These are phyloP conservation scores for Drosophila burlai DNA, from an alignment of 1,140 invertebrate genomes.

Conservation along the genomic window DNA sequence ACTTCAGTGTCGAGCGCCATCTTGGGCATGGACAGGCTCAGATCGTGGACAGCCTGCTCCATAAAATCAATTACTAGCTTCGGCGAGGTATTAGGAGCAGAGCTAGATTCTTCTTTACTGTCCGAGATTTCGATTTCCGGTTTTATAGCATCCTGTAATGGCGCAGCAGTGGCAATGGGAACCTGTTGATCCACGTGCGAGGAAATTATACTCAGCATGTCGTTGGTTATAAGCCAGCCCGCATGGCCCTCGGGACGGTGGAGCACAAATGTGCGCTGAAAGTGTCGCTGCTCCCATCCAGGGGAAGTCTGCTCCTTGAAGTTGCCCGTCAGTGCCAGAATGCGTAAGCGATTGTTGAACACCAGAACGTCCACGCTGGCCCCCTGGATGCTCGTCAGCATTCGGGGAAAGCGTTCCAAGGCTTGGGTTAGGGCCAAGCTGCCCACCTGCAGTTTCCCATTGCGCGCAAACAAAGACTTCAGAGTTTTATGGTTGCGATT, in stretches of 20 bases:
- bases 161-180: too few relatives aligned
- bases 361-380: slow-evolving; percentile 6
- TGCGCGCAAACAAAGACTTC: slow-evolving; percentile 17
- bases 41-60: slow-evolving; percentile 15
- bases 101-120: not conserved
- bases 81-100: not conserved
- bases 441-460: slow-evolving; percentile 30
- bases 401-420: slow-evolving; percentile 26
- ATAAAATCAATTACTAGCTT: not conserved
- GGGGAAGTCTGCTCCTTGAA: slow-evolving; percentile 1
- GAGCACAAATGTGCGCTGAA: slow-evolving; percentile 38
- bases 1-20: slow-evolving; percentile 1
- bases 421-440: slow-evolving; percentile 5
- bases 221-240: slow-evolving; percentile 46
- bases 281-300: slow-evolving; percentile 1
- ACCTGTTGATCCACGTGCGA: too few relatives aligned
- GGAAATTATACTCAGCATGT: slow-evolving; percentile 21
- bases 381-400: not conserved
- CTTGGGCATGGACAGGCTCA: slow-evolving; percentile 20
- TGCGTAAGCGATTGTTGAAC: not conserved
- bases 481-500: slow-evolving; percentile 28
- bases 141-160: too few relatives aligned
- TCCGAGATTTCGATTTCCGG: not conserved
- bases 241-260: not conserved
- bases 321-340: slow-evolving; percentile 24